Conservation (phyloP, 1,140 invertebrate genomes). For the Heliconius eleuchia region DNA sequence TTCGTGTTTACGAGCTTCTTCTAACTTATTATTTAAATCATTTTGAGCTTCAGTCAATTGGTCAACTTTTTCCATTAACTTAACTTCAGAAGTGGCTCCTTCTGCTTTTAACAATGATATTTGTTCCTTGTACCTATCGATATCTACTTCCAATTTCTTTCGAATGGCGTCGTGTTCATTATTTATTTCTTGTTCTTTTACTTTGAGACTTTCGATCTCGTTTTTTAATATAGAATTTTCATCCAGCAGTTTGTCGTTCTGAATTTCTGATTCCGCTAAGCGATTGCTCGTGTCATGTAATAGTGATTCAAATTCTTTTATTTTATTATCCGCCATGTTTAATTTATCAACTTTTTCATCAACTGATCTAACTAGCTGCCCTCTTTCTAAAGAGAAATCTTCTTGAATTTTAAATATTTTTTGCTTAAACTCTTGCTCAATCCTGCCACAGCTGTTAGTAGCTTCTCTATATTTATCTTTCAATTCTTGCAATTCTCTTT, state of each 20-base stretch:
- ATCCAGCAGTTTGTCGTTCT: constrained; percentile 64
- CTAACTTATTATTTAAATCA: constrained; percentile 78
- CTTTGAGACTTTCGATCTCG: constrained; percentile 69
- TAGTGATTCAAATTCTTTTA: constrained; percentile 63
- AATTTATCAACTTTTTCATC: constrained; percentile 64
- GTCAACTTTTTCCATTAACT: constrained; percentile 78
- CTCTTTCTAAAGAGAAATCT: constrained; percentile 65
- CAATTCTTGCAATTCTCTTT: constrained; percentile 74
- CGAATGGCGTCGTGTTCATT: constrained; percentile 60
- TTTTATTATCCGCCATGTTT: constrained; percentile 59
- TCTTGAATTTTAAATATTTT: constrained; percentile 73
- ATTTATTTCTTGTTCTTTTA: constrained; percentile 69
- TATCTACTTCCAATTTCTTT: constrained; percentile 71
- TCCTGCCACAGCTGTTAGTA: constrained; percentile 65
- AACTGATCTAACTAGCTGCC: constrained; percentile 56
- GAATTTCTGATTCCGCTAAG: constrained; percentile 56
- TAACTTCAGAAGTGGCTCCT: constrained; percentile 74
- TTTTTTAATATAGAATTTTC: constrained; percentile 74
- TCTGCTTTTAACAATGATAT: constrained; percentile 70
- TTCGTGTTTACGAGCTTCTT: constrained; percentile 76
- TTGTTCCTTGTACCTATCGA: constrained; percentile 72
- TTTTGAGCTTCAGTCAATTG: constrained; percentile 77
- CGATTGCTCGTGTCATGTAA: constrained; percentile 49
- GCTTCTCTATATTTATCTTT: constrained; percentile 76
- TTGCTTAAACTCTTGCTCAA: constrained; percentile 78